phyloP scores from a whole-genome alignment of 1,140 invertebrate genomes.

The Bombus balteatus region DNA sequence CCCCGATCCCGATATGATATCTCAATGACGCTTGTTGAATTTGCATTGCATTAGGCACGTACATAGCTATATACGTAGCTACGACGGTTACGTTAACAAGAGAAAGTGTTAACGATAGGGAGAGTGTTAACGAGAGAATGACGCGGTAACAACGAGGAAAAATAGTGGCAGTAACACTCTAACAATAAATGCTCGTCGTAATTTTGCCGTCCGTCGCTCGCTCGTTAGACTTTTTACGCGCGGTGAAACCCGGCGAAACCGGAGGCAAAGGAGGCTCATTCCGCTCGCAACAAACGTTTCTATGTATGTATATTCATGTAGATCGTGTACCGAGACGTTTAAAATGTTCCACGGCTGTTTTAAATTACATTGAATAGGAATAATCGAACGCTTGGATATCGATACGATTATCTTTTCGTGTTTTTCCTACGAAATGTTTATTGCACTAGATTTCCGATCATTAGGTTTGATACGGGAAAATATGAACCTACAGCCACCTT shows the following conservation, averaged over 20 bases:
- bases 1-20: constrained; percentile 36
- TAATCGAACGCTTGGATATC: not conserved
- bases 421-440: not conserved
- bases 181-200: constrained; percentile 35
- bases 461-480: not conserved
- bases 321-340: constrained; percentile 6
- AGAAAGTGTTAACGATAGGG: constrained; percentile 32
- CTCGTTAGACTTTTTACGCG: constrained; percentile 37
- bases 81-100: constrained; percentile 29
- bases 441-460: too few species aligned
- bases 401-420: not conserved
- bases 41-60: constrained; percentile 40
- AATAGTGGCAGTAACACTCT: constrained; percentile 25
- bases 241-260: not conserved
- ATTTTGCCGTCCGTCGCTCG: constrained; percentile 24
- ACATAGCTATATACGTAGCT: too few species aligned
- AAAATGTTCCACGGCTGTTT: not conserved
- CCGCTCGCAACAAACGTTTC: not conserved
- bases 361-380: not conserved
- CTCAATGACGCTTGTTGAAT: constrained; percentile 50
- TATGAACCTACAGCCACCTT: too few species aligned
- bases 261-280: constrained; percentile 2
- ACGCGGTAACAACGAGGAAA: constrained; percentile 24
- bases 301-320: not conserved
- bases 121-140: constrained; percentile 43